Evolutionary conservation across 2,113 vertebrate genomes (phyloP), one percentile per base, ranked within the genome.

Genomic region (Recurvirostra avosetta): DNA sequence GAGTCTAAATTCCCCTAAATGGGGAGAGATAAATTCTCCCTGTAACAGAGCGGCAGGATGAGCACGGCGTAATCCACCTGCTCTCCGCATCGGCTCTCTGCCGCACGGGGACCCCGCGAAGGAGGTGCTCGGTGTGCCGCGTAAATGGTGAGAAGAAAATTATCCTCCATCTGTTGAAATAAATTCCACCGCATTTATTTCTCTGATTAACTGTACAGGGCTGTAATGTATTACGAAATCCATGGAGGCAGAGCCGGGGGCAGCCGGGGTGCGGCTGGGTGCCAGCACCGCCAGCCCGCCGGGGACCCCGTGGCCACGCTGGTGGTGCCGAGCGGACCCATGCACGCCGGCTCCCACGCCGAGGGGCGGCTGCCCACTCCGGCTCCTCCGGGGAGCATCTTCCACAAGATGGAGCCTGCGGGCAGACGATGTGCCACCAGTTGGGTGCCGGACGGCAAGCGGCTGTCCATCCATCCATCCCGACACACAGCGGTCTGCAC

Each of bases 371-470:
- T 59, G 38, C 80, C 40, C 56, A 3, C 67, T 30, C 23, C 1
- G 6, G 45, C 38, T 83, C 72, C 84, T 59, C 16, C 0, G 21
- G 94, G 75, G 87, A 85, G 36, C 89, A 45, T 59, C 71, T 89
- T 91, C 95, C 96, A 96, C 87, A 29, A 96, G 96, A 78, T 95
- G 95, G 94, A 96, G 95, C 96, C 62, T 93, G 91, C 8, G 36
- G 91, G 93, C 80, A 96, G 76, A 40, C 1, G 27, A 95, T 58
- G 91, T 0, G 43, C 5, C 4, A 26, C 65, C 2, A 6, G 71
- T 38, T 30, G 59, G 36, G 20, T 0, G 10, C 45, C 0, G 52
- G 61, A 4, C 2, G 5, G 29, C 1, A 5, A 49, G 90, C 0
- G 9, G 66, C 36, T 65, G 29, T 14, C 79, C 0, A 4, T 19